A percentile compares a stretch with the other conserved stretches of the same genome.
Conservation (phyloP, 1,140 invertebrate species). For the Globodera ellingtonae region DNA sequence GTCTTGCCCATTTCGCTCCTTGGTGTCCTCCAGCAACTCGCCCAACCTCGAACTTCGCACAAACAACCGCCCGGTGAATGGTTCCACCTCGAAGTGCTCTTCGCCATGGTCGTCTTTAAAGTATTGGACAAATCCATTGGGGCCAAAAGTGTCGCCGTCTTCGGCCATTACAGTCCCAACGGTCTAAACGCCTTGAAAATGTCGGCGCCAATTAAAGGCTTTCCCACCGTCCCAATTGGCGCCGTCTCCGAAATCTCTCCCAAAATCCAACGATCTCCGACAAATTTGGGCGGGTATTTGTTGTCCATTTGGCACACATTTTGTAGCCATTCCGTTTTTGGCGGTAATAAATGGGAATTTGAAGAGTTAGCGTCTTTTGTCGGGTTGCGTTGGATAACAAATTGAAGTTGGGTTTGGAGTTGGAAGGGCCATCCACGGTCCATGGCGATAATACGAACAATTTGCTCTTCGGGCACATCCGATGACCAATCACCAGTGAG, state of each 20-base stretch:
- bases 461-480: slow-evolving; percentile 10
- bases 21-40: not conserved
- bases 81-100: slow-evolving; percentile 14
- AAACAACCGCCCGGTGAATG: slow-evolving; percentile 21
- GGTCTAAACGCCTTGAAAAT: slow-evolving; percentile 18
- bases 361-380: no score
- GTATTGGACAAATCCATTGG: slow-evolving; percentile 17
- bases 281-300: slow-evolving; percentile 31
- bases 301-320: slow-evolving; percentile 37
- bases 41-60: not conserved
- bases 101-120: not conserved
- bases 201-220: not conserved
- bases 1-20: not conserved
- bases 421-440: slow-evolving; percentile 39
- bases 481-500: slow-evolving; percentile 26
- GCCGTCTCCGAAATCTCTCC: slow-evolving; percentile 46
- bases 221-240: slow-evolving; percentile 42
- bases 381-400: slow-evolving; percentile 12
- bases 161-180: slow-evolving; percentile 13
- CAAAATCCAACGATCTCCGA: slow-evolving; percentile 21
- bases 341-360: no score
- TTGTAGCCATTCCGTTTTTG: not conserved
- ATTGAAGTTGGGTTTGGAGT: slow-evolving; percentile 39
- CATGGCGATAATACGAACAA: slow-evolving; percentile 34
- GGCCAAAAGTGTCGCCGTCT: slow-evolving; percentile 12